Base-by-base conservation (phyloP, 2,888 invertebrate genomes). In the Dendrolimus pini region DNA sequence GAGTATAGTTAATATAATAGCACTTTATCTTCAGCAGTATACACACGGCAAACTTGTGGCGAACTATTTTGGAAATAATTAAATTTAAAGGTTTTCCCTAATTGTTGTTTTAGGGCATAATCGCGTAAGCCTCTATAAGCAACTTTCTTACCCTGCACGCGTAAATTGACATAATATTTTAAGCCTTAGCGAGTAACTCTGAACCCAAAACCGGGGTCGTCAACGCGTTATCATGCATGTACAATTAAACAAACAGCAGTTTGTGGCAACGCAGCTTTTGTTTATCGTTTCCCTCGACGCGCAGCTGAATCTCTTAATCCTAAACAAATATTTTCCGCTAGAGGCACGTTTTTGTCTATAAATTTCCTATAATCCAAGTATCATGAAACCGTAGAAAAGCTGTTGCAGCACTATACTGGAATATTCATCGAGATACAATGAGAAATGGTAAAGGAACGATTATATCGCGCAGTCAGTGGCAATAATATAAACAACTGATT, bases 401-500 rank as follows among this genome's bases (percentile, higher is more conserved):
- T 68, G 68, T 71, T 71, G 73, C 75, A 62, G 59, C 41, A 30
- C 53, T 54, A 41, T 41, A 42, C 30, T 30, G 30, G 30, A 30
- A 30, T 71, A 74, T 75, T 73, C 71, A 69, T 68, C 66, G 64
- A 75, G 75, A 78, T 79, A 88, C 85, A 88, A 85, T 83, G 82
- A 80, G 80, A 73, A 89, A 89, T 88, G 83, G 88, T 89, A 85
- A 85, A 84, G 70, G 66, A 74, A 80, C 78, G 86, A 87, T 89
- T 83, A 87, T 81, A 89, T 89, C 88, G 83, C 77, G 65, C 76
- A 77, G 75, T 82, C 82, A 76, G 75, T 69, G 73, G 82, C 81
- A 89, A 88, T 89, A 89, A 87, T 87, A 88, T 89, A 89, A 87
- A 85, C 87, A 87, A 88, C 86, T 84, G 87, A 89, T 89, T 87